A percentile compares a stretch with the other conserved stretches of the same genome.
Conservation (phyloP, 2,113 vertebrate species). For the Accipiter virgatus region DNA sequence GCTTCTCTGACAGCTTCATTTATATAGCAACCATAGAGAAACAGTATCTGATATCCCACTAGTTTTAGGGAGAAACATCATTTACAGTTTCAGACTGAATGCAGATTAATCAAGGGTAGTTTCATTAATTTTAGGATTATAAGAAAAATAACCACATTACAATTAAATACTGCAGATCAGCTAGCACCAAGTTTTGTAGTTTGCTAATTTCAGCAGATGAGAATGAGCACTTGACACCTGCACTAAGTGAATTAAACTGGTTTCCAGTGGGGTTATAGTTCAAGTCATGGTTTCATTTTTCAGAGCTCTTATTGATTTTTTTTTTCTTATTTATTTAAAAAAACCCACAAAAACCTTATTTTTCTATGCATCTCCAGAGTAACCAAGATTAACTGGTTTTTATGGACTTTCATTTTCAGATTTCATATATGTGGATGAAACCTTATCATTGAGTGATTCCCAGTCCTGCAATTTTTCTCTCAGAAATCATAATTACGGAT, state of each 20-base stretch:
- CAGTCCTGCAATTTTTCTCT: background rate
- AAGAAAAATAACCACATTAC: background rate
- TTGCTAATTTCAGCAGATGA: background rate
- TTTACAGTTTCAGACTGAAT: background rate
- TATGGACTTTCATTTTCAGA: background rate
- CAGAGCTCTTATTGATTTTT: background rate
- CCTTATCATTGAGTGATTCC: background rate
- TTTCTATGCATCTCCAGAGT: background rate
- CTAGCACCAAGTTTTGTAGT: background rate
- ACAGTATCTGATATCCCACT: background rate
- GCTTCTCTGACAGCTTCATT: background rate
- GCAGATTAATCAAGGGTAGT: background rate
- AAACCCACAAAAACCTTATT: background rate
- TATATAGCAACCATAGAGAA: background rate
- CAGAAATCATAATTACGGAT: background rate
- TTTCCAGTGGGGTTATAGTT: background rate
- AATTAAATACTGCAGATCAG: background rate
- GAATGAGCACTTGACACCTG: background rate
- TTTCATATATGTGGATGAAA: background rate
- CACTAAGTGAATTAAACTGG: background rate
- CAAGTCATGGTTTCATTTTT: background rate
- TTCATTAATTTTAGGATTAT: background rate
- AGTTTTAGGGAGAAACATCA: background rate
- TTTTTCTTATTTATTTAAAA: background rate
- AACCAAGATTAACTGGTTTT: background rate